These are phyloP conservation scores for Telenomus remus DNA, from an alignment of 1,140 invertebrate genomes.

Conservation along the genomic window DNA sequence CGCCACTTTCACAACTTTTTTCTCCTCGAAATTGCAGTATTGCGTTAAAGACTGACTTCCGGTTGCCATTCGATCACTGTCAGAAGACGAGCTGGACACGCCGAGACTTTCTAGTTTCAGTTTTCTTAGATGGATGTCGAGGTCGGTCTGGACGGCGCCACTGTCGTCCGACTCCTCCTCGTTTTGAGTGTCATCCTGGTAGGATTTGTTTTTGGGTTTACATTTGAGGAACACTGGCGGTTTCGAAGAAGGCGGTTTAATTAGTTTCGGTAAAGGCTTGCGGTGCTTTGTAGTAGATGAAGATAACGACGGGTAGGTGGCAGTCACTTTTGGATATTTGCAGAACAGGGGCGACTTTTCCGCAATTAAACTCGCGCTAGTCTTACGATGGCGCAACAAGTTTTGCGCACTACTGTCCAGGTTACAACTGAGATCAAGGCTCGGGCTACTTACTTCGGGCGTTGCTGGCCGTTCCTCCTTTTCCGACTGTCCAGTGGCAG, in stretches of 20 bases:
- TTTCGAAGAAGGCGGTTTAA: conserved; percentile 61
- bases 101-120: conserved; percentile 60
- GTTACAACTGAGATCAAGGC: conserved; percentile 61
- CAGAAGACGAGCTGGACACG: conserved; percentile 45
- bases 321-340: conserved; percentile 66
- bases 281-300: conserved; percentile 49
- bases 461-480: conserved; percentile 73
- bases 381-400: conserved; percentile 69
- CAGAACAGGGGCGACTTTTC: conserved; percentile 46
- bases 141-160: conserved; percentile 62
- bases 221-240: conserved; percentile 68
- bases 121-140: conserved; percentile 72
- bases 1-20: conserved; percentile 69
- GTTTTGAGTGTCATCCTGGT: not conserved
- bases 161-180: conserved; percentile 13
- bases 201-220: conserved; percentile 52
- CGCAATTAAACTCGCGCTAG: conserved; percentile 6
- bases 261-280: conserved; percentile 50
- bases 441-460: conserved; percentile 77
- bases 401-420: conserved; percentile 35
- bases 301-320: conserved; percentile 57
- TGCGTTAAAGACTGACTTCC: conserved; percentile 62
- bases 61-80: conserved; percentile 36
- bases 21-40: conserved; percentile 72
- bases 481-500: conserved; percentile 72